Evolutionary conservation across 1,140 invertebrate genomes (phyloP), one percentile per base, ranked within the genome.

Genomic region (Trialeurodes vaporariorum): DNA sequence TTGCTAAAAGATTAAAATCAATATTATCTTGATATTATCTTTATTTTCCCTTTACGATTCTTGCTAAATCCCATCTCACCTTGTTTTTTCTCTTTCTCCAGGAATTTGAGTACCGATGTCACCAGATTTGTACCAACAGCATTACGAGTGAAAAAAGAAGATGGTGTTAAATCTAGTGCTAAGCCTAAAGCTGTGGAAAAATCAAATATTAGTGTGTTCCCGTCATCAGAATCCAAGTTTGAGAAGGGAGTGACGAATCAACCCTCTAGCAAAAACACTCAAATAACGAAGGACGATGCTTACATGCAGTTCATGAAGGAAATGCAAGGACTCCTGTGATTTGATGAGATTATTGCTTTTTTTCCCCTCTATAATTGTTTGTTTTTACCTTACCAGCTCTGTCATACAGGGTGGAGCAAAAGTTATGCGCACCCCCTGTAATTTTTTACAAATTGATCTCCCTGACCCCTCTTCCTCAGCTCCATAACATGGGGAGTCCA

Each of bases 241-340:
- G 67, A 69, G 62, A 67, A 63, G 26, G 65, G 67, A 40, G 59
- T 67, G 2, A 63, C 76, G 61, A 78, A 77, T 68, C 77, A 79
- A 63, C 79, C 79, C 71, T 75, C 79, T 63, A 70, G 61, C 66
- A 73, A n/a, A 64, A 73, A 9, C 72, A 75, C 27, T 27, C 81
- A 82, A 71, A 86, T 86, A 58, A 96, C 90, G 49, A 98, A 98
- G 77, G 96, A 98, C 76, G 95, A 98, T 77, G 96, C 95, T 40
- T 98, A 98, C 75, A 88, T 94, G 80, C 92, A 95, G 76, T 98
- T 98, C 78, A 98, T 98, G 94, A 89, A 91, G 79, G 96, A 98
- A 83, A 97, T 98, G 94, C 87, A 96, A 79, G 92, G 89, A 59
- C 80, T 98, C 25, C 82, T 98, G 74, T 97, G 84, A 76, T 78